phyloP scores from a whole-genome alignment of 30 jellyfish, hydroid and myxozoan species.

The Aurelia sp. region DNA sequence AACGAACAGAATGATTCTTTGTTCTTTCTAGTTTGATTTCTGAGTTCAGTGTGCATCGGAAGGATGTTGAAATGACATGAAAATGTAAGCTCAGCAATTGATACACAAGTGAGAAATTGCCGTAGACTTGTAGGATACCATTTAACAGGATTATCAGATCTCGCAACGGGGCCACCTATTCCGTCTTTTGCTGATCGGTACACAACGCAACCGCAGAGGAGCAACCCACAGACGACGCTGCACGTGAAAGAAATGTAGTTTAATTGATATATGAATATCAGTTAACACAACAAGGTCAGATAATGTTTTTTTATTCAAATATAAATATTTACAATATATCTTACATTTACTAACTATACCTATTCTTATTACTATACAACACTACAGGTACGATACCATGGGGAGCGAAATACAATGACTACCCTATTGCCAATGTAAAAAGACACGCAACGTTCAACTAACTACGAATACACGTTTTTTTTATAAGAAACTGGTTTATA shows the following conservation, averaged over 20 bases:
- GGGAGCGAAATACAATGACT: no score
- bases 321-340: no score
- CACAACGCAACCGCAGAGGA: slow-evolving; percentile 84
- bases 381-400: no score
- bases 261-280: no score
- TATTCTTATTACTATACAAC: no score
- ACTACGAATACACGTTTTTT: no score
- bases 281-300: no score
- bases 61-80: slow-evolving; percentile 94
- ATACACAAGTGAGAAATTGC: slow-evolving; percentile 78
- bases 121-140: slow-evolving; percentile 80
- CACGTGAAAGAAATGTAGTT: neutral
- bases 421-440: no score
- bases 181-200: slow-evolving; percentile 76
- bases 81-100: slow-evolving; percentile 89
- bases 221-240: slow-evolving; percentile 90
- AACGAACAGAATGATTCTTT: slow-evolving; percentile 76
- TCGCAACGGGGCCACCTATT: slow-evolving; percentile 81
- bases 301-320: no score
- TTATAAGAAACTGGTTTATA: no score
- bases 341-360: no score
- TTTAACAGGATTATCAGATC: slow-evolving; percentile 80
- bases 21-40: slow-evolving; percentile 87
- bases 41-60: slow-evolving; percentile 97
- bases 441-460: no score